Conservation (phyloP, 2,113 vertebrate genomes). For the Acrocephalus arundinaceus region DNA sequence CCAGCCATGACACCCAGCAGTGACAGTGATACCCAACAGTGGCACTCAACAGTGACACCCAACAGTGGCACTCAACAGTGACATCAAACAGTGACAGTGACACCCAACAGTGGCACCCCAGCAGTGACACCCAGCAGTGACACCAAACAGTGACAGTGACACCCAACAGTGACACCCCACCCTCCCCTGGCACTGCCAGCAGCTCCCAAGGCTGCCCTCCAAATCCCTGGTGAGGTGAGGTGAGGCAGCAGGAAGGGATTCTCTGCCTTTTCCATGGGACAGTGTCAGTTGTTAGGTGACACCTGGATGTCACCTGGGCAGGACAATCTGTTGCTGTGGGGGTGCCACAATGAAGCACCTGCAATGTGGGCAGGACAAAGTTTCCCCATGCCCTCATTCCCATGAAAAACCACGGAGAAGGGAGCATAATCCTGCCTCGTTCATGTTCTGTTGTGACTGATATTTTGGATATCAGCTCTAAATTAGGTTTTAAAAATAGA, state of each 20-base stretch:
- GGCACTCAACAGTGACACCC: neutral
- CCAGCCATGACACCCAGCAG: too few species aligned
- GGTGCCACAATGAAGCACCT: neutral
- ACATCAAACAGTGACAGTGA: neutral
- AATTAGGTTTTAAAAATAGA: slow-evolving; percentile 54
- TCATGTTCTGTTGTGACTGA: slow-evolving; percentile 17
- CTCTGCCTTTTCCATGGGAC: neutral
- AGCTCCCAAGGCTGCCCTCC: neutral
- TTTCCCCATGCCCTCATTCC: neutral
- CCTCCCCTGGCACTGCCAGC: neutral
- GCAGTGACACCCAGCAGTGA: too few species aligned
- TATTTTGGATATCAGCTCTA: slow-evolving; percentile 41
- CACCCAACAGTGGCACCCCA: neutral
- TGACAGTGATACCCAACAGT: neutral
- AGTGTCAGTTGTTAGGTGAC: neutral
- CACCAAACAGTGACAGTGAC: neutral
- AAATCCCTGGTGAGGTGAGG: fast-evolving
- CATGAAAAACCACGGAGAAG: neutral
- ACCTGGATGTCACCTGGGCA: neutral
- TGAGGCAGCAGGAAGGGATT: neutral
- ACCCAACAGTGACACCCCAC: neutral
- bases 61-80: neutral
- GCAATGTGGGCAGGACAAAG: neutral
- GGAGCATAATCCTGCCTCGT: neutral
- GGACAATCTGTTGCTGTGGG: neutral